Percentiles rank a stretch among this genome's conserved stretches.
phyloP scores from a whole-genome alignment of 2,888 invertebrate genomes.

The Cremastinae sp. region DNA sequence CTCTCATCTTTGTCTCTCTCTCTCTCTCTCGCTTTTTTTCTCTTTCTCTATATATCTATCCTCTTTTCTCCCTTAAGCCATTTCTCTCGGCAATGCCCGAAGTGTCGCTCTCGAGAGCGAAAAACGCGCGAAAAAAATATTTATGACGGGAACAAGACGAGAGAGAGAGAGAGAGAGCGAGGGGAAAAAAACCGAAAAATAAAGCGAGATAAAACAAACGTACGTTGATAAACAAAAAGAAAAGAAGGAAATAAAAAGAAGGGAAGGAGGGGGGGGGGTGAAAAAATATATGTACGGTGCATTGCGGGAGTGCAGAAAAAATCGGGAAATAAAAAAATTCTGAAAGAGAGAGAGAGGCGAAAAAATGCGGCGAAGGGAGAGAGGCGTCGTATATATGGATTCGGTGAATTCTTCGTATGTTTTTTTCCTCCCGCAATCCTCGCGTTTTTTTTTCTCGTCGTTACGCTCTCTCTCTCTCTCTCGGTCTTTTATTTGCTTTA shows the following conservation, averaged over 20 bases:
- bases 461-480: slow-evolving; percentile 66
- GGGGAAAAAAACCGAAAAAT: slow-evolving; percentile 24
- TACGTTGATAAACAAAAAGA: slow-evolving; percentile 17
- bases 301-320: slow-evolving; percentile 14
- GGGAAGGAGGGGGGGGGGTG: slow-evolving; percentile 21
- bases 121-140: slow-evolving; percentile 47
- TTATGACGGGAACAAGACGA: slow-evolving; percentile 19
- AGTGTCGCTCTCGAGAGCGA: slow-evolving; percentile 34
- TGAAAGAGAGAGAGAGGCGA: too few species aligned
- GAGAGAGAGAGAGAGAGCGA: slow-evolving; percentile 24
- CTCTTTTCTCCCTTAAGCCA: too few species aligned
- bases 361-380: slow-evolving; percentile 4
- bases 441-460: slow-evolving; percentile 72
- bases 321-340: slow-evolving; percentile 7
- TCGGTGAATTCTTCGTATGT: slow-evolving; percentile 66
- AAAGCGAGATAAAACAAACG: slow-evolving; percentile 30
- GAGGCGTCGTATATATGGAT: slow-evolving; percentile 48
- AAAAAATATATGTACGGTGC: slow-evolving; percentile 4
- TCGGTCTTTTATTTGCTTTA: slow-evolving; percentile 79
- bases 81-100: too few species aligned
- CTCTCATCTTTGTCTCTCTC: slow-evolving; percentile 16
- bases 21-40: background rate
- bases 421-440: slow-evolving; percentile 14
- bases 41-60: background rate
- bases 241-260: slow-evolving; percentile 14